Conservation (phyloP, 1,140 invertebrate genomes). For the Delia radicum region DNA sequence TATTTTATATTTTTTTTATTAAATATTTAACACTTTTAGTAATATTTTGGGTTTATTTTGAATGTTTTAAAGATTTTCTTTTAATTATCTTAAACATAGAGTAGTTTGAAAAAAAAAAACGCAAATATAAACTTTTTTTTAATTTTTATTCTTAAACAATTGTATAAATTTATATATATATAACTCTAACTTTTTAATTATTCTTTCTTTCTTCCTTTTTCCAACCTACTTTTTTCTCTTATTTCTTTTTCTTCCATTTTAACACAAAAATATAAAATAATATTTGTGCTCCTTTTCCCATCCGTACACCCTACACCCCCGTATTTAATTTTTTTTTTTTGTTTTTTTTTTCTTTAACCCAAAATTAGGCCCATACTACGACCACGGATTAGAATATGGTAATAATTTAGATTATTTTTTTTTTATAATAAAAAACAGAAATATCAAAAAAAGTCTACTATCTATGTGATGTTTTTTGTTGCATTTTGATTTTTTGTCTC, state of each 20-base stretch:
- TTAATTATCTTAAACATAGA: not conserved
- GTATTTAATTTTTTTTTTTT: not conserved
- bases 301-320: not conserved
- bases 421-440: slow-evolving; percentile 11
- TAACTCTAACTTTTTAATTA: not conserved
- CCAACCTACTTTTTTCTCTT: not conserved
- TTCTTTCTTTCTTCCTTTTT: not conserved
- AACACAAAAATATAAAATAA: not conserved
- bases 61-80: not conserved
- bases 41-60: not conserved
- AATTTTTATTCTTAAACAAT: not conserved
- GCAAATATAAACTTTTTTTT: too few relatives aligned
- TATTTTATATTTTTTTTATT: not conserved
- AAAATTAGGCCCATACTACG: slow-evolving; percentile 73
- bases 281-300: not conserved
- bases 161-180: not conserved
- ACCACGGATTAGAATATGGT: slow-evolving; percentile 89
- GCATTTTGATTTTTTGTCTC: not conserved
- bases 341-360: not conserved
- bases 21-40: not conserved
- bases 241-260: not conserved
- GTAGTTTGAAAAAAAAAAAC: not conserved
- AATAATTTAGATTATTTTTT: slow-evolving; percentile 60
- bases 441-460: not conserved
- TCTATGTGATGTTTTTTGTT: not conserved